Conservation (phyloP, 1,140 invertebrate genomes). For the Colletes gigas region DNA sequence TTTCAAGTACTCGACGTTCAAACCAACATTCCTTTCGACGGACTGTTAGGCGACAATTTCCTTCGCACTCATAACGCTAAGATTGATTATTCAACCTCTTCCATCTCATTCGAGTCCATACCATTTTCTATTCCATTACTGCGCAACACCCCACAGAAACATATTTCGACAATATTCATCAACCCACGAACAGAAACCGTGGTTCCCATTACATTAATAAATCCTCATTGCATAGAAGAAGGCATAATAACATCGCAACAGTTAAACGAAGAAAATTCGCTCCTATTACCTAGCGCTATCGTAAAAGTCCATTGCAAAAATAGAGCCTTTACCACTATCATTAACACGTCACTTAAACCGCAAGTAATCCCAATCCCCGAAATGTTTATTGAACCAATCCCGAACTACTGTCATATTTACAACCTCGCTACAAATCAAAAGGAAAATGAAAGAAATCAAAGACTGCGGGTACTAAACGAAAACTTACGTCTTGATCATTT, state of each 20-base stretch:
- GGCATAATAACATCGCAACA: neutral
- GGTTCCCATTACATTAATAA: neutral
- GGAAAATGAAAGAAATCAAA: neutral
- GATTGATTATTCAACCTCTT: neutral
- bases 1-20: neutral
- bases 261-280: neutral
- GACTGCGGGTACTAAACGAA: neutral
- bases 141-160: neutral
- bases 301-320: neutral
- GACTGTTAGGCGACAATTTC: neutral
- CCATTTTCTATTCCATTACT: neutral
- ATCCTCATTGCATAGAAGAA: neutral
- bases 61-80: neutral
- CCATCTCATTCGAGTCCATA: neutral
- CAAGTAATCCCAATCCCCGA: neutral
- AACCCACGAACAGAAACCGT: neutral
- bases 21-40: neutral
- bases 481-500: constrained; percentile 2
- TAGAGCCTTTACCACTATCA: neutral
- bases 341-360: neutral
- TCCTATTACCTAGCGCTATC: neutral
- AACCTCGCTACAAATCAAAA: neutral
- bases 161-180: neutral
- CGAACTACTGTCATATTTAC: neutral
- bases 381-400: neutral